Evolutionary conservation across 2,113 vertebrate genomes (phyloP).

Genomic region (Psettodes erumei): DNA sequence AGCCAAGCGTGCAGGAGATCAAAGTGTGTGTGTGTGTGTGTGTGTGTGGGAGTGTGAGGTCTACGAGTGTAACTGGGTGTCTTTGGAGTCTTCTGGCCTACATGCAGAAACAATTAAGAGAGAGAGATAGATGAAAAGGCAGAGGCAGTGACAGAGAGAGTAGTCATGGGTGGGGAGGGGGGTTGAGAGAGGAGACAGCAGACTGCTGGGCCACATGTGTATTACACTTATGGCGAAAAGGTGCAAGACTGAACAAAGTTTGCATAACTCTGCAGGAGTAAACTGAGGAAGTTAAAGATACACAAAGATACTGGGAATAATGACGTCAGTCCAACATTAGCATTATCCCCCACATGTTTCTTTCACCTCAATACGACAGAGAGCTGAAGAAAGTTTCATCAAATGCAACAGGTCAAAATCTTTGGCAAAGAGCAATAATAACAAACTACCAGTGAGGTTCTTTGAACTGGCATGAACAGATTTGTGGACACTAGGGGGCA

Average conservation of each 20-base stretch:
- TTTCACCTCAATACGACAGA: slow-evolving; percentile 3
- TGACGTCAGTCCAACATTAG: slow-evolving; percentile 13
- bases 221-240: slow-evolving; percentile 6
- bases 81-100: slow-evolving; percentile 41
- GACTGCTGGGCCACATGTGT: slow-evolving; percentile 21
- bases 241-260: slow-evolving; percentile 19
- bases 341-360: slow-evolving; percentile 20
- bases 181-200: slow-evolving; percentile 9
- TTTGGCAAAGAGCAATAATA: neutral
- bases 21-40: slow-evolving; percentile 63
- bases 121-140: slow-evolving; percentile 42
- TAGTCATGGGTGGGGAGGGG: neutral
- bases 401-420: neutral
- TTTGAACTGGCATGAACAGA: neutral
- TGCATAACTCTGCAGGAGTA: slow-evolving; percentile 13
- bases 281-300: neutral
- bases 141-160: slow-evolving; percentile 34
- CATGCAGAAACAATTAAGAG: slow-evolving; percentile 62
- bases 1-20: slow-evolving; percentile 68
- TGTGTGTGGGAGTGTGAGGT: no score
- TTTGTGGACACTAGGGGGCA: neutral
- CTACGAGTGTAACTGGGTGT: slow-evolving; percentile 34
- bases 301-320: slow-evolving; percentile 4
- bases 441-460: neutral
- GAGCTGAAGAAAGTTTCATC: neutral